Evolutionary conservation across 2,113 vertebrate genomes (phyloP).

Genomic region (Anhinga anhinga): DNA sequence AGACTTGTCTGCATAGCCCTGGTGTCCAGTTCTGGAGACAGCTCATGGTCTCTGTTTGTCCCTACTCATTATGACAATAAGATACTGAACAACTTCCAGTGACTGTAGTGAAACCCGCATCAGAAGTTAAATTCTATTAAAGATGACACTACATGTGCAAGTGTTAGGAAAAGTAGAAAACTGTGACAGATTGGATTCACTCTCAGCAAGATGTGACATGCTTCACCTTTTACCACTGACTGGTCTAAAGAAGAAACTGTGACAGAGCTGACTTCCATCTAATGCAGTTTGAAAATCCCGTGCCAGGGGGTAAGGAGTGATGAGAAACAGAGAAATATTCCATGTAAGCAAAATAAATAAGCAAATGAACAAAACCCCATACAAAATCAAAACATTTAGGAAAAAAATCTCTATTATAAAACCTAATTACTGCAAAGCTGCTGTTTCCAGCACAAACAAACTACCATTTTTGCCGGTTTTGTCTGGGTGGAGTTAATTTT

Average conservation of each 20-base stretch:
- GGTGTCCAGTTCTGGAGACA: background rate
- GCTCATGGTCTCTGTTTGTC: background rate
- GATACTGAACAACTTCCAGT: background rate
- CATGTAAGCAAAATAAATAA: background rate
- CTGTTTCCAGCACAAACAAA: background rate
- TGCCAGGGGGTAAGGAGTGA: background rate
- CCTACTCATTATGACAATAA: background rate
- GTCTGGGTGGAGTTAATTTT: too few relatives aligned
- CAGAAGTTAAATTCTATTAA: background rate
- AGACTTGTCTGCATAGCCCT: background rate
- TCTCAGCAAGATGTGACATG: background rate
- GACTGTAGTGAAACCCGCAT: background rate
- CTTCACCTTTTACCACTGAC: background rate
- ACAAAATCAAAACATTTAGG: background rate
- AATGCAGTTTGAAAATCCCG: background rate
- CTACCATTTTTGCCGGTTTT: background rate
- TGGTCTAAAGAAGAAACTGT: background rate
- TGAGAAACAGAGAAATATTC: background rate
- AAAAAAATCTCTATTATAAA: background rate
- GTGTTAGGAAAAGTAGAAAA: background rate
- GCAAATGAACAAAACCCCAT: background rate
- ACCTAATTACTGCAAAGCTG: background rate
- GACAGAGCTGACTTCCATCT: background rate
- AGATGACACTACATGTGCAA: background rate
- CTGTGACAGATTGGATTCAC: background rate